Evolutionary conservation across 2,113 vertebrate genomes (phyloP).

Genomic region (Pica pica): DNA sequence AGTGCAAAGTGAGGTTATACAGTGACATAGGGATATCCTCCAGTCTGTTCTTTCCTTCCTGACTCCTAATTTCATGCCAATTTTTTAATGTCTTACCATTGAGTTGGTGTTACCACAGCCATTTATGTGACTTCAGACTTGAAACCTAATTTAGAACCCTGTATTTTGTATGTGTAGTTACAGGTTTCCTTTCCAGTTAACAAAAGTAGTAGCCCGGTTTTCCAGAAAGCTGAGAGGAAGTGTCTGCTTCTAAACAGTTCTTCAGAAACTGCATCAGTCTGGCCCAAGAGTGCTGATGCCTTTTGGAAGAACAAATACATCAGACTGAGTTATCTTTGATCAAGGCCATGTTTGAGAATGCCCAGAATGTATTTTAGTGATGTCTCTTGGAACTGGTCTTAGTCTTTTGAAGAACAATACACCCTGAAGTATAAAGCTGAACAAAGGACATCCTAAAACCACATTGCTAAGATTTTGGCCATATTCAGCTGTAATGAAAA

Average conservation of each 20-base stretch:
- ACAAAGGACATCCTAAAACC: neutral
- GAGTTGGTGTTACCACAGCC: neutral
- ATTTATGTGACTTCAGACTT: neutral
- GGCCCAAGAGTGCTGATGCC: neutral
- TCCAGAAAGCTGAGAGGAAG: neutral
- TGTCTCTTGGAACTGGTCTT: neutral
- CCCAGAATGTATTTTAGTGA: neutral
- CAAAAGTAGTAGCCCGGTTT: neutral
- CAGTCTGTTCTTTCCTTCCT: neutral
- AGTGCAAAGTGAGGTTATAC: neutral
- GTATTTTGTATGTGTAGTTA: neutral
- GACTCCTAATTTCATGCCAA: neutral
- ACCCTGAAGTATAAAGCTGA: neutral
- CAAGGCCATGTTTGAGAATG: neutral
- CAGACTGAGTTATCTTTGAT: neutral
- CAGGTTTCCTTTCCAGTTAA: neutral
- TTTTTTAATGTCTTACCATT: neutral
- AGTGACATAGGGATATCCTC: neutral
- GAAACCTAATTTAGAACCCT: neutral
- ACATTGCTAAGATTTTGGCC: neutral
- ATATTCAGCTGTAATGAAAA: neutral
- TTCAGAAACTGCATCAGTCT: neutral
- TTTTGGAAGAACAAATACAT: neutral
- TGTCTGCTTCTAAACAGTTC: neutral
- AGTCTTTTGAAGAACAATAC: neutral